Evolutionary conservation across 2,888 invertebrate species (phyloP), one percentile per base, ranked within the genome.

Genomic region (Euproctis similis): DNA sequence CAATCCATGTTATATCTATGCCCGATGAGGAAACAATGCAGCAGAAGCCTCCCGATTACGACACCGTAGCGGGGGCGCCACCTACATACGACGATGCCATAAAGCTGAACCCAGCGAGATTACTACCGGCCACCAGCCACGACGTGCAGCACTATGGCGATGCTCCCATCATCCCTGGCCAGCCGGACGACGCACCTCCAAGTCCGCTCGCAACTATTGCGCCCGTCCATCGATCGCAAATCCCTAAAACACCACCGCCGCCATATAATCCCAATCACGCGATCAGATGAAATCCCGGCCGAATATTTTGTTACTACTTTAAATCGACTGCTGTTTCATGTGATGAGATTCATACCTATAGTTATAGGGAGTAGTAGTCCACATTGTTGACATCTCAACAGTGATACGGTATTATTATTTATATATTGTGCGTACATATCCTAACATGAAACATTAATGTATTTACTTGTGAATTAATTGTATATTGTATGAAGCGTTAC

Each of bases 21-120:
- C 87, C 87, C 40, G 85, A 86, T 41, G 85, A 85, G 46, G 84
- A 82, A 56, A 84, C 85, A 36, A 85, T 87, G 67, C 84, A 87
- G 53, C 89, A 89, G 56, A 91, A 91, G 62, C 90, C 91, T 17
- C 91, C 91, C 2, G 90, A 90, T 63, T 91, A 91, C 69, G 90
- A 90, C 57, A 86, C 88, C 4, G 89, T 90, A 28, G 88, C 89
- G 5, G 89, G 89, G 19, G 87, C 88, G 33, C 90, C 90, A 36
- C 91, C 91, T 1, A 89, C 89, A 9, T 91, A 91, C 68, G 90
- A 90, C 60, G 90, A 90, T 57, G 91, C 91, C 24, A 89, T 91
- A 54, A 90, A 90, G 65, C 73, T 91, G 38, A 88, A 87, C 73
- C 90, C 90, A 9, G 84, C 86, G 42, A 76, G 87, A 21, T 69